phyloP scores from a whole-genome alignment of 2,888 invertebrate genomes.

The Sphaerophoria rueppellii region DNA sequence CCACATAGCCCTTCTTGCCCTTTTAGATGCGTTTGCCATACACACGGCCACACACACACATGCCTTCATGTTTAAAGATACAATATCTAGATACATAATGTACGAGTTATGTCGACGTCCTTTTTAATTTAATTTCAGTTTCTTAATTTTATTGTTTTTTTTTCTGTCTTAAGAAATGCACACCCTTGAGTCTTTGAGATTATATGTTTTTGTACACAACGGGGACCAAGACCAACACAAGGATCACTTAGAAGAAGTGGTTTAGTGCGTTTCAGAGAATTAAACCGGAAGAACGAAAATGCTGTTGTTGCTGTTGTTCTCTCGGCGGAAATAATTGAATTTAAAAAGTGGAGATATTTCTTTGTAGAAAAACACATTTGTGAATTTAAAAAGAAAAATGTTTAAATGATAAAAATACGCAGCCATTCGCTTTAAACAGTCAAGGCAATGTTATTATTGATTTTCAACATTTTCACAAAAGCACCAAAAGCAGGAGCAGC shows the following conservation, averaged over 20 bases:
- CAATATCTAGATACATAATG: constrained; percentile 3
- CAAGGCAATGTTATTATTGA: constrained; percentile 71
- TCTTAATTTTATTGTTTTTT: not conserved
- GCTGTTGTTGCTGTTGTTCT: not conserved
- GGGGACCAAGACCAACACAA: not conserved
- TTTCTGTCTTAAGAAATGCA: not conserved
- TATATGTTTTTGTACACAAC: not conserved
- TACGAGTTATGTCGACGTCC: constrained; percentile 34
- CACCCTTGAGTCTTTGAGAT: constrained; percentile 1
- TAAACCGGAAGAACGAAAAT: constrained; percentile 19
- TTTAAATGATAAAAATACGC: not conserved
- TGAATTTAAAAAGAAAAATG: not conserved
- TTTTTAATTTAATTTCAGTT: constrained; percentile 32
- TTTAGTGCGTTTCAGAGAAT: constrained; percentile 15
- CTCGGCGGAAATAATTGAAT: not conserved
- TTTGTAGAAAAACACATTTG: constrained; percentile 6
- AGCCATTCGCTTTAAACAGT: constrained; percentile 64
- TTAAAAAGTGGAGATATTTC: constrained; percentile 7
- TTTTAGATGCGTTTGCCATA: constrained; percentile 25
- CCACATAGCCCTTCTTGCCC: constrained; percentile 16
- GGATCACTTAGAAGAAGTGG: constrained; percentile 12
- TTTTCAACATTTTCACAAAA: constrained; percentile 54
- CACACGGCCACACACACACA: not conserved
- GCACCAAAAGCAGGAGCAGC: constrained; percentile 25
- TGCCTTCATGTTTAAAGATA: not conserved